These are phyloP conservation scores for Chrysomela aeneicollis DNA, from an alignment of 2,888 invertebrate genomes.

Conservation along the genomic window DNA sequence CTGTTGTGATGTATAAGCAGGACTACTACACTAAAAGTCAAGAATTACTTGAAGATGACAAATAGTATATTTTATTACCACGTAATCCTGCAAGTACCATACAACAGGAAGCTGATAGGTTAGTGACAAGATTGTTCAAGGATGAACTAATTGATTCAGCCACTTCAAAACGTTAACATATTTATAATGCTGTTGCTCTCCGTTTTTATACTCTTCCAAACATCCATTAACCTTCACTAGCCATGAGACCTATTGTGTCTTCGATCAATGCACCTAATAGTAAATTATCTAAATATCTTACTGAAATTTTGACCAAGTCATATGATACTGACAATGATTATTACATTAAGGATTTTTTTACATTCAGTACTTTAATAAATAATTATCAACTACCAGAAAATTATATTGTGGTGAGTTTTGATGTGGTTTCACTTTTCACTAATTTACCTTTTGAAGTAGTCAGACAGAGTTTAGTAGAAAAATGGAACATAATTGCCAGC, in stretches of 20 bases:
- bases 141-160: too few species aligned
- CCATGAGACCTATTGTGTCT: constrained; percentile 12
- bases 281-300: neutral
- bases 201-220: neutral
- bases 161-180: too few species aligned
- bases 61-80: too few species aligned
- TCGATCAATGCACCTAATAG: constrained; percentile 5
- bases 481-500: neutral
- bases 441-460: constrained; percentile 3
- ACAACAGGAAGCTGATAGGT: too few species aligned
- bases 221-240: neutral
- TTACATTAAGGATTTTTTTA: constrained; percentile 1
- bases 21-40: too few species aligned
- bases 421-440: neutral
- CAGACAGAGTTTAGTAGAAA: neutral
- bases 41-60: too few species aligned
- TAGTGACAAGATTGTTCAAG: too few species aligned
- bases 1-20: too few species aligned
- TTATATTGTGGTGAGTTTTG: too few species aligned
- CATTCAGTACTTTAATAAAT: constrained; percentile 2
- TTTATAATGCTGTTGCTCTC: neutral
- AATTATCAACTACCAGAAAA: too few species aligned
- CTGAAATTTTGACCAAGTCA: neutral
- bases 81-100: too few species aligned
- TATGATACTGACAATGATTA: constrained; percentile 2